Conservation (phyloP, 2,888 invertebrate genomes). For the Lithosia quadra region DNA sequence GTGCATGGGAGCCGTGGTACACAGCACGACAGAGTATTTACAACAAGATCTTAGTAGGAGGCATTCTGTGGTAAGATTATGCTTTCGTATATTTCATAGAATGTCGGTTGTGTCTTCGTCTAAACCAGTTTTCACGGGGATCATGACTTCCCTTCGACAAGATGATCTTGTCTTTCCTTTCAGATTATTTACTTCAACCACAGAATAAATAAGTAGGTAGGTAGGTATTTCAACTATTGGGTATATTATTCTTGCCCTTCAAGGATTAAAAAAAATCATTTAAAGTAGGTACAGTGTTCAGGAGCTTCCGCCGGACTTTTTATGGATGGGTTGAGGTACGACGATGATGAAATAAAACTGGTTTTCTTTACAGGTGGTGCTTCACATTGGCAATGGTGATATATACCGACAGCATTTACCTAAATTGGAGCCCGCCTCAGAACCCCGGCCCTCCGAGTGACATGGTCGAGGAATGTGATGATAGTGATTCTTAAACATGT, state of each 20-base stretch:
- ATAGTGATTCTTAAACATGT: conserved; percentile 41
- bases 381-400: conserved; percentile 70
- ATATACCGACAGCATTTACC: conserved; percentile 68
- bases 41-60: conserved; percentile 64
- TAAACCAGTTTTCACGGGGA: too few species aligned
- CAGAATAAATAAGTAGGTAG: too few species aligned
- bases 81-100: not conserved
- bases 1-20: conserved; percentile 91
- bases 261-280: not conserved
- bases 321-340: too few species aligned
- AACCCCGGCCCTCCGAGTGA: conserved; percentile 78
- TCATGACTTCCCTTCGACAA: not conserved
- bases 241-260: too few species aligned
- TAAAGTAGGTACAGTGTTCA: not conserved
- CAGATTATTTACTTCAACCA: too few species aligned
- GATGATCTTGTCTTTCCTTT: not conserved
- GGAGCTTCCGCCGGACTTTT: not conserved
- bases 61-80: conserved; percentile 65
- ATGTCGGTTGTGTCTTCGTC: not conserved
- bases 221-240: too few species aligned
- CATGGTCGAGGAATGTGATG: conserved; percentile 75
- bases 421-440: conserved; percentile 71
- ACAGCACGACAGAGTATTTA: conserved; percentile 86
- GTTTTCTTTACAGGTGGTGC: conserved; percentile 61
- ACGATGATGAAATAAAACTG: not conserved